Evolutionary conservation across 2,888 invertebrate species (phyloP), one percentile per base, ranked within the genome.

Genomic region (Drosophila silvestris): DNA sequence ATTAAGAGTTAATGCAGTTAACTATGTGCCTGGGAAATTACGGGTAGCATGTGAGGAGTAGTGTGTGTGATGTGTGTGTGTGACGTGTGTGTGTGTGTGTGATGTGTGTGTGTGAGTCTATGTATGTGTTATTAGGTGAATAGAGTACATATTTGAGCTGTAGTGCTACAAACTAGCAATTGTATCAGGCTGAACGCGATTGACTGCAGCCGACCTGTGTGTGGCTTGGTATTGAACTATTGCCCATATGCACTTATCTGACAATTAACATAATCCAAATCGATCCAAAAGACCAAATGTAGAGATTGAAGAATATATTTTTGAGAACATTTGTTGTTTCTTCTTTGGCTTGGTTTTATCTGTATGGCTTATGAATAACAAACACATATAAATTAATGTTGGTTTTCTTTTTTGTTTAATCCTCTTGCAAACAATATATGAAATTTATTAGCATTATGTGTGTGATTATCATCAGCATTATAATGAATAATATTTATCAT

Each of bases 341-440:
- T 33, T 19, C 5, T 57, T 37, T 9, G 19, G 35, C 19, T 66
- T 5, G 30, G 19, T 26, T 35, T n/a, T n/a, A 33, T 28, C 37
- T 32, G 32, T 30, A 28, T 67, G 50, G 57, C 58, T 44, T 44
- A 53, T 54, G 66, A 87, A 90, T 91, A 89, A 86, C 85, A 91
- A 90, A 91, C 91, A 90, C 91, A 87, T 89, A 79, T 79, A 83
- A 79, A 79, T 82, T 82, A 86, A 85, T 80, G 51, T 79, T 80
- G 39, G 28, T 74, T 76, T 77, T 71, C 87, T 74, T 77, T 74
- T 70, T 87, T 85, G 85, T 90, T 91, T 83, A 88, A 90, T 90
- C 84, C 83, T 86, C 82, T 88, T 76, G 85, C 80, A 91, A 88
- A 91, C 86, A 90, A 91, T 86, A 89, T 83, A 81, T 79, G 77